Percentiles rank a stretch among this genome's conserved stretches.
These are phyloP conservation scores for Crypturellus undulatus DNA, from an alignment of 2,113 vertebrate species.

Conservation along the genomic window DNA sequence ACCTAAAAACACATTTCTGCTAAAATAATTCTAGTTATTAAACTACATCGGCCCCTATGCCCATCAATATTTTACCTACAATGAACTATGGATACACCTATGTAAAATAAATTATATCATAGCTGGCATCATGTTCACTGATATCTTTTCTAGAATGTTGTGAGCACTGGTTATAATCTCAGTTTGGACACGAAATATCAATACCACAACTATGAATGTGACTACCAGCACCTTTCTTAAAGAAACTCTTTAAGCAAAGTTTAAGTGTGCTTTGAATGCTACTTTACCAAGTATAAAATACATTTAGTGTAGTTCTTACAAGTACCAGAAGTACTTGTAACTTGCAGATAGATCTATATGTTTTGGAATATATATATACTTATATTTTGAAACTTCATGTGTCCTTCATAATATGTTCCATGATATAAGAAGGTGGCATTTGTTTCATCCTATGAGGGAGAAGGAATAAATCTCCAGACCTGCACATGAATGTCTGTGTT, in stretches of 20 bases:
- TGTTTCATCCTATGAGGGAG: not conserved
- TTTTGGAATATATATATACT: fast-evolving
- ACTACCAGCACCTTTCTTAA: not conserved
- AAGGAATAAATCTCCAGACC: not conserved
- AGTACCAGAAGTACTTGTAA: not conserved
- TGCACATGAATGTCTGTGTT: not conserved
- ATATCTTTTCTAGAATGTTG: not conserved
- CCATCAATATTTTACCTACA: too few species aligned
- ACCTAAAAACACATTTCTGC: not conserved
- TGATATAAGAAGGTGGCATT: not conserved
- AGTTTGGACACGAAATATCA: not conserved
- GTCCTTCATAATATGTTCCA: not conserved
- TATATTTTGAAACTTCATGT: not conserved
- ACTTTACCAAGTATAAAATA: not conserved
- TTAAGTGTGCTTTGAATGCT: not conserved
- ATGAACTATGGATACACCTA: not conserved
- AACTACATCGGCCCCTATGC: too few species aligned
- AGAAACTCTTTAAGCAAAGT: not conserved
- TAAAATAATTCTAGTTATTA: not conserved
- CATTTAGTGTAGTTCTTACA: not conserved
- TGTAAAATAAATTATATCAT: not conserved
- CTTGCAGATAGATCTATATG: not conserved
- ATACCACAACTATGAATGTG: not conserved
- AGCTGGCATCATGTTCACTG: not conserved
- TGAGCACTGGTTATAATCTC: not conserved